A percentile compares a stretch with the other conserved stretches of the same genome.
phyloP scores from a whole-genome alignment of 2,888 invertebrate genomes.

The Drosophila colorata region DNA sequence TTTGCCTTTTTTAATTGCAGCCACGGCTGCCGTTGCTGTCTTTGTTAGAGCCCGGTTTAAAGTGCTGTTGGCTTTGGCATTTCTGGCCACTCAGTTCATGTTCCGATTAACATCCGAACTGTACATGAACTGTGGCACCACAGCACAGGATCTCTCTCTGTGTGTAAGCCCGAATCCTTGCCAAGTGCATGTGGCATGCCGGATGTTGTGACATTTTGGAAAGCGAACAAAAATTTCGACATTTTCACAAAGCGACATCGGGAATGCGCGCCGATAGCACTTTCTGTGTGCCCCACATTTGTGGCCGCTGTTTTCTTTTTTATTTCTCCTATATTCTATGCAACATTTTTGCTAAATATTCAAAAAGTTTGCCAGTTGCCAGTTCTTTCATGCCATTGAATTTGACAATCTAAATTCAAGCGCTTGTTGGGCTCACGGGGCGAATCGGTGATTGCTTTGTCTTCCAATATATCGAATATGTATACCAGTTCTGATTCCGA shows the following conservation, averaged over 20 bases:
- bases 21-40: not conserved
- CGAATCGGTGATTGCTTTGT: conserved; percentile 48
- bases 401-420: conserved; percentile 40
- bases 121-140: conserved; percentile 29
- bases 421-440: conserved; percentile 23
- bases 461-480: not conserved
- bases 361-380: conserved; percentile 54
- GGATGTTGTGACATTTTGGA: conserved; percentile 71
- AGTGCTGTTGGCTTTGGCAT: conserved; percentile 7
- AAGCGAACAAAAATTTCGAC: conserved; percentile 69
- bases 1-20: conserved; percentile 30
- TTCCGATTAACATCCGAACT: conserved; percentile 54
- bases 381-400: conserved; percentile 42
- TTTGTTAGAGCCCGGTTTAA: conserved; percentile 13
- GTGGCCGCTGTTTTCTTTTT: conserved; percentile 12
- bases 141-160: conserved; percentile 5
- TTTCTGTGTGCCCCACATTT: conserved; percentile 41
- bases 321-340: conserved; percentile 7
- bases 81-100: conserved; percentile 37
- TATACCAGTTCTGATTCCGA: conserved; percentile 1
- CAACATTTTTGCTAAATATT: conserved; percentile 62
- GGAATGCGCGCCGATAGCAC: conserved; percentile 51
- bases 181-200: conserved; percentile 70
- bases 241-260: conserved; percentile 55
- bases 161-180: conserved; percentile 44